Conservation (phyloP, 92 coral and sea anemone species). For the Palythoa heliodiscus region DNA sequence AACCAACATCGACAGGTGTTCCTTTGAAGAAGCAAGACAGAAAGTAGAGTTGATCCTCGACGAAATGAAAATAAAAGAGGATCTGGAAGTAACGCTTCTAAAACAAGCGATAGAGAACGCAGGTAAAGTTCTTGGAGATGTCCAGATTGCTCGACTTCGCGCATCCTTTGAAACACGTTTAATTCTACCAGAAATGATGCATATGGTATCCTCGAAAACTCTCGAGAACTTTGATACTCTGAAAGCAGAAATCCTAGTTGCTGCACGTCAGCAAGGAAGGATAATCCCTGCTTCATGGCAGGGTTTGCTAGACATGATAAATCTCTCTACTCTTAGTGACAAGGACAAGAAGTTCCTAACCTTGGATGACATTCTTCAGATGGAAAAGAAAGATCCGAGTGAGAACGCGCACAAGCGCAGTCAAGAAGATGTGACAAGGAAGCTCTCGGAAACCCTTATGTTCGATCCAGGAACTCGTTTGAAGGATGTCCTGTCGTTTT, state of each 20-base stretch:
- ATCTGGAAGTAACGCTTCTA: neutral
- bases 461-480: constrained; percentile 29
- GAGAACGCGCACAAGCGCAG: neutral
- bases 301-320: constrained; percentile 45
- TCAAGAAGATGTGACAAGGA: neutral
- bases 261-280: constrained; percentile 55
- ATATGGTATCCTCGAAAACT: constrained; percentile 65
- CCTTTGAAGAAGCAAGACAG: constrained; percentile 24
- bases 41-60: neutral
- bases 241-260: constrained; percentile 34
- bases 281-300: constrained; percentile 64
- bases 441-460: constrained; percentile 13
- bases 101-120: constrained; percentile 4
- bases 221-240: constrained; percentile 46
- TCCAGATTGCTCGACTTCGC: constrained; percentile 7
- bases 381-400: constrained; percentile 1
- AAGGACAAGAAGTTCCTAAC: constrained; percentile 52
- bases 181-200: constrained; percentile 46
- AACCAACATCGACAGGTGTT: constrained; percentile 57
- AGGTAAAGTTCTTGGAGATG: neutral
- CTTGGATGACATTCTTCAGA: constrained; percentile 37
- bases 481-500: constrained; percentile 58
- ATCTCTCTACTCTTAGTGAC: constrained; percentile 35
- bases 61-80: constrained; percentile 5
- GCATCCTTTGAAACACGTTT: constrained; percentile 41